Base-by-base conservation (phyloP, 2,888 invertebrate species). In the Eristalis arbustorum region DNA sequence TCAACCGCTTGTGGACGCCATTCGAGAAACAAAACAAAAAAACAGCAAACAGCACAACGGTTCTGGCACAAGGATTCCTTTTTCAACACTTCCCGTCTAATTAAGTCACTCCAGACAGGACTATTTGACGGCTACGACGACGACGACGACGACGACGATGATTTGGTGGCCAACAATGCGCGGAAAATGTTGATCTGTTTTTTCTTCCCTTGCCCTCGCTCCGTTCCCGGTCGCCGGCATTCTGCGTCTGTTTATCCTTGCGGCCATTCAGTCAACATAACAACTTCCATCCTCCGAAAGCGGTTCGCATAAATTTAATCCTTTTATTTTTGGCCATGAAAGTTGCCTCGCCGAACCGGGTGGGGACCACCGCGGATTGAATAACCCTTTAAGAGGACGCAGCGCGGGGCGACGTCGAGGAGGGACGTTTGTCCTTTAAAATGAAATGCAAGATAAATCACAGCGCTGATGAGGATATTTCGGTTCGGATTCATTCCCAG, bases 41-140 rank as follows among this genome's bases (percentile, higher is more conserved):
- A 49, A 2, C 2, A 42, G n/a, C n/a, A 18, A 49, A 49, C n/a
- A 6, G 49, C 49, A 49, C 49, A 18, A 18, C 49, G 18, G 49
- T 18, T 49, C 49, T 42, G n/a, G 42, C 14, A 64, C 59, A 59
- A 31, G 57, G 40, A 23, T 42, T 28, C 71, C 28, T 62, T 28
- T 72, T 78, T 31, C 40, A 72, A 72, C 22, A 69, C 78, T 73
- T 49, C 49, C 49, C 37, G 59, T 73, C 68, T 73, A 83, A 78
- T 83, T 78, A 78, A 69, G 77, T 73, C 72, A 68, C 42, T 73
- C 68, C 57, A 77, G 68, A 83, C 73, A 49, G 62, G 56, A 18
- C 56, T 34, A 56, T 63, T 83, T 69, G 83, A 78, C 28, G 73
- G 37, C 49, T 8, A 18, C 49, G 5, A 49, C 49, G 18, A 18